phyloP scores from a whole-genome alignment of 2,113 vertebrate species.

The Syngnathoides biaculeatus region DNA sequence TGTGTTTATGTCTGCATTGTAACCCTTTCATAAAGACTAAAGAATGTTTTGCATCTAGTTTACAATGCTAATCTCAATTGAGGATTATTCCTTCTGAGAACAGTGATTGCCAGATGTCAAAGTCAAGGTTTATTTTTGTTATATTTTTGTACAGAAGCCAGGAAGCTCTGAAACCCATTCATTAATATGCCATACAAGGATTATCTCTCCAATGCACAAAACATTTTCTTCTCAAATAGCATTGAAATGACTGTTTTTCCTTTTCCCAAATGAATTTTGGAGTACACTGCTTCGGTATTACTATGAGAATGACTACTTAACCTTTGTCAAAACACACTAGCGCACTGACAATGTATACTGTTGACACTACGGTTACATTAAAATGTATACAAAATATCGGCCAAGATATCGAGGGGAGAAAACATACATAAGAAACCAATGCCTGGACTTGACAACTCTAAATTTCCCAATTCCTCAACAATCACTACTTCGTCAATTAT shows the following conservation, averaged over 20 bases:
- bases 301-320: conserved; percentile 2
- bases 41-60: conserved; percentile 48
- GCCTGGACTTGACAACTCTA: background rate
- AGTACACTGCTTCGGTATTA: background rate
- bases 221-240: background rate
- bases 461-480: conserved; percentile 23
- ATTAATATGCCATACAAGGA: conserved; percentile 49
- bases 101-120: conserved; percentile 55
- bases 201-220: conserved; percentile 7
- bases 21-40: conserved; percentile 2
- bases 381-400: conserved; percentile 2
- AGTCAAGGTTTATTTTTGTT: conserved; percentile 41
- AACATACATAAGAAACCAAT: background rate
- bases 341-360: conserved; percentile 13
- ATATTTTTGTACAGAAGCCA: conserved; percentile 46
- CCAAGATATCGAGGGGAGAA: background rate
- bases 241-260: background rate
- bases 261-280: background rate
- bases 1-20: conserved; percentile 6
- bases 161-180: conserved; percentile 35
- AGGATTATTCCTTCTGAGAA: conserved; percentile 56
- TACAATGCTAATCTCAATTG: conserved; percentile 54
- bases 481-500: conserved; percentile 36
- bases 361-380: conserved; percentile 1
- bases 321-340: conserved; percentile 30